Evolutionary conservation across 2,113 vertebrate species (phyloP), one percentile per base, ranked within the genome.

Genomic region (Cynocephalus volans): DNA sequence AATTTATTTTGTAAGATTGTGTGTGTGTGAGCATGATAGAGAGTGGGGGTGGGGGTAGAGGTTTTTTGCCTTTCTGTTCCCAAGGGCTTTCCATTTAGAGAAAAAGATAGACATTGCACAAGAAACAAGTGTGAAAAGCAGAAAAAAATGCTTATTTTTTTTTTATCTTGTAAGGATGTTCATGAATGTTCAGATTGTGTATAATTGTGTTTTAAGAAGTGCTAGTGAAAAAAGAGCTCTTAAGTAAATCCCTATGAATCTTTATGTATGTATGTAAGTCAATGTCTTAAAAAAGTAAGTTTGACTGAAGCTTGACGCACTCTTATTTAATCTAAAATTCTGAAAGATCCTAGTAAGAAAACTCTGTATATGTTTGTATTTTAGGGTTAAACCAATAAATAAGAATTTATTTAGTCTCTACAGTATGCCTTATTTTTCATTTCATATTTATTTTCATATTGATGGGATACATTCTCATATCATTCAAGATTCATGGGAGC

Each of bases 251-350:
- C 80, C 64, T 70, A 56, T 45, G 58, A 70, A 45, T 69, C 33
- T 75, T 58, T 75, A 26, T 65, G 41, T 69, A 19, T 70, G 15
- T 45, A 19, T 73, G 36, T 95, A 73, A 88, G 67, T 72, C 26
- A 70, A 0, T 81, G 0, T 73, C 28, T 65, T 91, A 13, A 86
- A 86, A 72, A 79, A 9, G 14, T 62, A 82, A 48, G 12, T 64
- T 89, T 41, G 3, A 23, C 19, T 81, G 60, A 88, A 80, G 60
- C 11, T 54, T 84, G 45, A 23, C 33, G 76, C 6, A n/a, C 6
- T 75, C 18, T 95, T 76, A 18, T 41, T 41, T 76, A 67, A 54
- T 83, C 18, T 79, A 90, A 96, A 87, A 60, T 52, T 64, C 19
- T 85, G 36, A 75, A 67, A 85, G 4, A 67, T 1, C 1, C 92